These are phyloP conservation scores for Ophioninae sp. DNA, from an alignment of 2,888 invertebrate species.

Conservation along the genomic window DNA sequence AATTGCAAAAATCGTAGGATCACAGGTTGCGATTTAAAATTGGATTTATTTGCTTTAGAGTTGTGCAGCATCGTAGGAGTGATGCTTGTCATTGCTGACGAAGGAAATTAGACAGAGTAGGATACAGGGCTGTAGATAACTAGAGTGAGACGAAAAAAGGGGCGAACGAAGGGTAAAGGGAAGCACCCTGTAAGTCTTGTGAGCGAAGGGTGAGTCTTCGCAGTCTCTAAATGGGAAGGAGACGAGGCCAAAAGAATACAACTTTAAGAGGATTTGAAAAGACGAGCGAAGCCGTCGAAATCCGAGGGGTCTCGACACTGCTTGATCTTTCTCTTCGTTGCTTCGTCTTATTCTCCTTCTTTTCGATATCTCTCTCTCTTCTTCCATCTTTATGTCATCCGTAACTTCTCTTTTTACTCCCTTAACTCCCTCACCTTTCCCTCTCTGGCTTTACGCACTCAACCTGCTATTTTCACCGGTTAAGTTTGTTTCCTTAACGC, in stretches of 20 bases:
- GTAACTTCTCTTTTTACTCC: conserved; percentile 18
- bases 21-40: conserved; percentile 66
- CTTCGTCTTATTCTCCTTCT: conserved; percentile 64
- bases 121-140: conserved; percentile 8
- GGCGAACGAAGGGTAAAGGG: conserved; percentile 1
- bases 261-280: conserved; percentile 80
- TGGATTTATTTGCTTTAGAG: conserved; percentile 76
- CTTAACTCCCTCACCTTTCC: conserved; percentile 24
- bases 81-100: conserved; percentile 40
- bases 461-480: conserved; percentile 58
- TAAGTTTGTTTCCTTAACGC: conserved; percentile 63
- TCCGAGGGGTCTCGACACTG: conserved; percentile 79
- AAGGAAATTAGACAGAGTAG: conserved; percentile 4
- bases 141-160: conserved; percentile 5
- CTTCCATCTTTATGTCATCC: conserved; percentile 7
- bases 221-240: conserved; percentile 63
- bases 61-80: conserved; percentile 60
- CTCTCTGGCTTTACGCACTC: conserved; percentile 47
- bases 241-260: conserved; percentile 81
- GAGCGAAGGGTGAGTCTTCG: conserved; percentile 56
- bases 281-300: conserved; percentile 81
- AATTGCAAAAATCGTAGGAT: conserved; percentile 26
- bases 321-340: conserved; percentile 74
- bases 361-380: conserved; percentile 47
- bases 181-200: conserved; percentile 57